Percentiles rank a stretch among this genome's conserved stretches.
phyloP scores from a whole-genome alignment of 1,140 invertebrate genomes.

The Polyergus mexicanus region DNA sequence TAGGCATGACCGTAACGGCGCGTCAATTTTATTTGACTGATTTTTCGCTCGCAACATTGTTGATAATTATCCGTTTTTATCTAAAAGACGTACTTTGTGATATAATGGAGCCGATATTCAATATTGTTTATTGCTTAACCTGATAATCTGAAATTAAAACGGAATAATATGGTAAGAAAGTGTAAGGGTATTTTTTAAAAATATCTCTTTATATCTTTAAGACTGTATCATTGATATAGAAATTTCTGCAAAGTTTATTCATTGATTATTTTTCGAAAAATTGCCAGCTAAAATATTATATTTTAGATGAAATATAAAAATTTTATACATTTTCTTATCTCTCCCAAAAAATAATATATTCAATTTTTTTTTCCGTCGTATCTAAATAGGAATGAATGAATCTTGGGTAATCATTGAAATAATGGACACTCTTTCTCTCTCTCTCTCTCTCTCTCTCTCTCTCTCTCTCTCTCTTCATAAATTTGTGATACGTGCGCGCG shows the following conservation, averaged over 20 bases:
- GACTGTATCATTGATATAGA: neutral
- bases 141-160: neutral
- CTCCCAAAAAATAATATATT: no score
- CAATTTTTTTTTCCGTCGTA: no score
- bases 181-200: no score
- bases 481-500: no score
- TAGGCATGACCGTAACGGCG: neutral
- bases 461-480: no score
- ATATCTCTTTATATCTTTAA: slow-evolving; percentile 5
- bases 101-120: neutral
- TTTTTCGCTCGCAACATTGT: neutral
- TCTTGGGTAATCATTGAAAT: no score
- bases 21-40: neutral
- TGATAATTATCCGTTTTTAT: neutral
- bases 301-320: neutral
- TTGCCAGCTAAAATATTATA: neutral
- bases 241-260: neutral
- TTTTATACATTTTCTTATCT: no score
- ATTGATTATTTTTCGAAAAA: neutral
- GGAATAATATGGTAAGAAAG: neutral
- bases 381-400: no score
- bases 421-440: neutral
- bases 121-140: neutral
- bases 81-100: neutral
- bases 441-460: no score